Conservation (phyloP, 2,888 invertebrate genomes). For the Zonitis immaculata region DNA sequence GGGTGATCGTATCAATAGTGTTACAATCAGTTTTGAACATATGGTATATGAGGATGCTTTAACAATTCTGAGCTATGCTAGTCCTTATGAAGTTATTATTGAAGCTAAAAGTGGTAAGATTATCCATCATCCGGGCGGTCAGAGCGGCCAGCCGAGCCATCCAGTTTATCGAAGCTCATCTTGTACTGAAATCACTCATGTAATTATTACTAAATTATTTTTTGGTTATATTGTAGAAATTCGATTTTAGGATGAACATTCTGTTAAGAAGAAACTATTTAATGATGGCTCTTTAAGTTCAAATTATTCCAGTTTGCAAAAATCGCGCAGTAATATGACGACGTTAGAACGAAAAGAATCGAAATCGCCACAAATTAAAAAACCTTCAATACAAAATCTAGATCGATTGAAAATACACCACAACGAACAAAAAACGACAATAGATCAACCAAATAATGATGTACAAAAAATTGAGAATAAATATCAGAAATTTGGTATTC, state of each 20-base stretch:
- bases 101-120: slow-evolving; percentile 61
- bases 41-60: slow-evolving; percentile 89
- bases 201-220: too few species aligned
- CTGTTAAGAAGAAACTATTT: slow-evolving; percentile 43
- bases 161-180: slow-evolving; percentile 76
- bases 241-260: slow-evolving; percentile 39
- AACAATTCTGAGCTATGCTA: slow-evolving; percentile 84
- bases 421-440: slow-evolving; percentile 36
- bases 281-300: slow-evolving; percentile 46
- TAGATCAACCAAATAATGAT: slow-evolving; percentile 44
- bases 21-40: slow-evolving; percentile 81
- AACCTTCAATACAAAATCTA: too few species aligned
- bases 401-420: slow-evolving; percentile 28
- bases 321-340: slow-evolving; percentile 41
- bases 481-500: slow-evolving; percentile 63
- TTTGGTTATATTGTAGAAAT: neutral
- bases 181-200: slow-evolving; percentile 61
- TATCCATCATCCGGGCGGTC: slow-evolving; percentile 26
- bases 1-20: slow-evolving; percentile 84
- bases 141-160: slow-evolving; percentile 60
- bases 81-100: slow-evolving; percentile 81
- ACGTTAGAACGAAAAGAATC: slow-evolving; percentile 43
- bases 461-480: slow-evolving; percentile 56
- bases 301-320: slow-evolving; percentile 48
- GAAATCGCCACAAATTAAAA: slow-evolving; percentile 33